A percentile compares a stretch with the other conserved stretches of the same genome.
These are phyloP conservation scores for Prenolepis imparis DNA, from an alignment of 2,888 invertebrate genomes.

Conservation along the genomic window DNA sequence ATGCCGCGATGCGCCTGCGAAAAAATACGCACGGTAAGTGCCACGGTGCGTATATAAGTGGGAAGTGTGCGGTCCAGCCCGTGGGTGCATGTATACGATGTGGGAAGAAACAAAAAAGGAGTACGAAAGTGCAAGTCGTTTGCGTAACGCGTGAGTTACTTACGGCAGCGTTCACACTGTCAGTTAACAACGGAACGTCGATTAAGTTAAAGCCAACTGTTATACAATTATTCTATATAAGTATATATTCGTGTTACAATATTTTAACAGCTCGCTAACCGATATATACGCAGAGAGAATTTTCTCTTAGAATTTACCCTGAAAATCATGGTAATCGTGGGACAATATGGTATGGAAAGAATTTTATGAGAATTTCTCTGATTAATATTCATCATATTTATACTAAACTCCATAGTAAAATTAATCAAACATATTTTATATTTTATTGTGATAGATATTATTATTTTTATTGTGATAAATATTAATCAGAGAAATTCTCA, in stretches of 20 bases:
- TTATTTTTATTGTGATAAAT: too few species aligned
- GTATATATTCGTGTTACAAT: neutral
- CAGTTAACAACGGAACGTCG: slow-evolving; percentile 49
- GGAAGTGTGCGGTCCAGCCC: slow-evolving; percentile 68
- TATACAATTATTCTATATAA: neutral
- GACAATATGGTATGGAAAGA: too few species aligned
- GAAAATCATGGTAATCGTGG: too few species aligned
- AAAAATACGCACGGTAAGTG: slow-evolving; percentile 57
- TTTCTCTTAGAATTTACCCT: too few species aligned
- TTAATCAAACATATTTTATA: too few species aligned
- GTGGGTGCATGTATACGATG: slow-evolving; percentile 73
- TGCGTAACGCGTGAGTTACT: slow-evolving; percentile 76
- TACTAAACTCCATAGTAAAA: too few species aligned
- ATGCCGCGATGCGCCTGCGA: slow-evolving; percentile 38
- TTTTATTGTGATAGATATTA: too few species aligned
- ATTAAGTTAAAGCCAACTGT: slow-evolving; percentile 8
- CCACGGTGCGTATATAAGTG: slow-evolving; percentile 64
- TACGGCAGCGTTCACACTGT: slow-evolving; percentile 65
- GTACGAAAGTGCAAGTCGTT: slow-evolving; percentile 80
- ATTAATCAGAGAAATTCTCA: too few species aligned
- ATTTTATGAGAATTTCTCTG: too few species aligned
- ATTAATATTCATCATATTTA: too few species aligned
- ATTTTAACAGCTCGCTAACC: neutral
- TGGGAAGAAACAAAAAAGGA: slow-evolving; percentile 78
- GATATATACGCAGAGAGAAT: neutral